Evolutionary conservation across 2,113 vertebrate genomes (phyloP).

Genomic region (Aramus guarauna): DNA sequence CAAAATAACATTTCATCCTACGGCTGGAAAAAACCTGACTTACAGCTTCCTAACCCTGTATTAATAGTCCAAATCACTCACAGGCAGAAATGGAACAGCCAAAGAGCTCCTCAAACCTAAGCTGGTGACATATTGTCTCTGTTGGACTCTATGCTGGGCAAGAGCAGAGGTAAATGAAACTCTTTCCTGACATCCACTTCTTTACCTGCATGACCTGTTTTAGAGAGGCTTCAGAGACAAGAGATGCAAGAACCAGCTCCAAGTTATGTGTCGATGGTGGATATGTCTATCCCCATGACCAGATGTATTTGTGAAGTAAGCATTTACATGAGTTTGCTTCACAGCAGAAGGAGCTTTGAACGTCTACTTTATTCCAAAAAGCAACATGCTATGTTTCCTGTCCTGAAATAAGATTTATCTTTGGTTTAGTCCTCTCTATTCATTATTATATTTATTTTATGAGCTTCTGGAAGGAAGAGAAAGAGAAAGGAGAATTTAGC

Average conservation of each 20-base stretch:
- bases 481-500: background rate
- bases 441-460: background rate
- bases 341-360: background rate
- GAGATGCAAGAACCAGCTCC: background rate
- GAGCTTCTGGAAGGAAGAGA: background rate
- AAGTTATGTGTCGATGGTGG: fast-evolving
- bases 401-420: background rate
- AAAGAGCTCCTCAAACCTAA: background rate
- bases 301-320: background rate
- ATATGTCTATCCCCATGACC: background rate
- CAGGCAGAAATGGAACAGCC: background rate
- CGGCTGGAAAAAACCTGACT: background rate
- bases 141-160: background rate
- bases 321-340: background rate
- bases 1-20: background rate
- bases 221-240: background rate
- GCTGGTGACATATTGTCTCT: background rate
- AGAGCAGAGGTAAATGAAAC: background rate
- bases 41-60: background rate
- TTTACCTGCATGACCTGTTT: background rate
- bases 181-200: background rate
- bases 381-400: background rate
- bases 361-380: background rate
- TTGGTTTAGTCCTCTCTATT: background rate
- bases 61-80: background rate